A percentile compares a stretch with the other conserved stretches of the same genome.
phyloP scores from a whole-genome alignment of 2,888 invertebrate species.

The Mechanitis messenoides region DNA sequence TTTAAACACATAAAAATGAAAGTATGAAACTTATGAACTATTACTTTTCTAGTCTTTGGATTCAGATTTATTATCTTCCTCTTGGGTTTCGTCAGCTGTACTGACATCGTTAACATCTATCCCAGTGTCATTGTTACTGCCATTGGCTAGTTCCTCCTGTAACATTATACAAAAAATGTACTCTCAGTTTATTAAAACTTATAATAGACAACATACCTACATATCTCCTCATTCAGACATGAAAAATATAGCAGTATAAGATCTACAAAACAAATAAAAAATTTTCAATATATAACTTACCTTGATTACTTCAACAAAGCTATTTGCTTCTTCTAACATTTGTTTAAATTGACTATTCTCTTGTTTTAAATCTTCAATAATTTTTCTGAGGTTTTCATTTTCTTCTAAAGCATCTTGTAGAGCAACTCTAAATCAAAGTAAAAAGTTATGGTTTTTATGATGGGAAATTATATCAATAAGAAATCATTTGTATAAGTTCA shows the following conservation, averaged over 20 bases:
- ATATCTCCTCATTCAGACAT: neutral
- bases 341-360: constrained; percentile 81
- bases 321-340: constrained; percentile 85
- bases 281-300: constrained; percentile 49
- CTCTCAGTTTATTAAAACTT: too few species aligned
- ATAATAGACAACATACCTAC: neutral
- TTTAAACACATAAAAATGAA: neutral
- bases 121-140: constrained; percentile 75
- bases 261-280: neutral
- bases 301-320: constrained; percentile 85
- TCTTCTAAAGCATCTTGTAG: constrained; percentile 84
- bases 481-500: constrained; percentile 23
- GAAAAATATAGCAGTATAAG: neutral
- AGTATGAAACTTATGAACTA: neutral
- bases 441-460: constrained; percentile 1
- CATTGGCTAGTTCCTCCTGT: constrained; percentile 78
- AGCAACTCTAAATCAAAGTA: constrained; percentile 65
- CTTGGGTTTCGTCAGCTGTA: constrained; percentile 55
- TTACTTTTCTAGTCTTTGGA: constrained; percentile 32
- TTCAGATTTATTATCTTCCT: constrained; percentile 33
- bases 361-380: constrained; percentile 75
- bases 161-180: constrained; percentile 21
- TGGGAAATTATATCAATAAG: neutral
- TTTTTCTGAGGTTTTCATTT: constrained; percentile 77
- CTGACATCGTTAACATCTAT: constrained; percentile 72